Conservation (phyloP, 2,888 invertebrate genomes). For the Polydrusus pterygomalis region DNA sequence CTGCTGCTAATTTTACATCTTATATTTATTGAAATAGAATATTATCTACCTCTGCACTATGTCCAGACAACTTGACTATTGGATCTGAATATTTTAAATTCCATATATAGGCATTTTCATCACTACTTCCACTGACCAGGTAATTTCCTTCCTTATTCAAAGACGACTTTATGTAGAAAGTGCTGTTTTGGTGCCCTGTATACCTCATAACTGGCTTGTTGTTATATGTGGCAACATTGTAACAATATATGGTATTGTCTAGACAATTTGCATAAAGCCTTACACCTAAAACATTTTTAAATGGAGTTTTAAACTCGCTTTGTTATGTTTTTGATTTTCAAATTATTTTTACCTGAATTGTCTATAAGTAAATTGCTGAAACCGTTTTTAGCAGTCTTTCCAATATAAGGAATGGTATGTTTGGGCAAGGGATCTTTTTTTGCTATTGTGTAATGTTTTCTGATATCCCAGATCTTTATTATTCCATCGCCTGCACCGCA, state of each 20-base stretch:
- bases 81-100: slow-evolving; percentile 79
- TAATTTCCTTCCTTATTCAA: slow-evolving; percentile 88
- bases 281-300: slow-evolving; percentile 69
- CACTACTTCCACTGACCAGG: slow-evolving; percentile 91
- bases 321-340: too few species aligned
- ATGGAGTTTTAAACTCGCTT: background rate
- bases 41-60: slow-evolving; percentile 79
- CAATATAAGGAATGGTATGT: slow-evolving; percentile 83
- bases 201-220: slow-evolving; percentile 79
- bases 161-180: slow-evolving; percentile 90
- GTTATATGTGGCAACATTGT: slow-evolving; percentile 83
- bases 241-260: slow-evolving; percentile 90
- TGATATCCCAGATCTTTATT: slow-evolving; percentile 86
- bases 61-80: slow-evolving; percentile 82
- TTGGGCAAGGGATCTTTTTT: slow-evolving; percentile 83
- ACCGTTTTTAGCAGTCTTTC: slow-evolving; percentile 81
- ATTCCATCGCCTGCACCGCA: slow-evolving; percentile 91
- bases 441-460: slow-evolving; percentile 84
- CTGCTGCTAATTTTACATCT: too few species aligned
- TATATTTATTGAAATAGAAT: too few species aligned
- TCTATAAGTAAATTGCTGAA: slow-evolving; percentile 87
- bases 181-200: slow-evolving; percentile 84
- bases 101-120: slow-evolving; percentile 92
- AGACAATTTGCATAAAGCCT: slow-evolving; percentile 90
- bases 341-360: slow-evolving; percentile 73